Conservation (phyloP, 2,797 vertebrate genomes). For the Myotis vivesi region DNA sequence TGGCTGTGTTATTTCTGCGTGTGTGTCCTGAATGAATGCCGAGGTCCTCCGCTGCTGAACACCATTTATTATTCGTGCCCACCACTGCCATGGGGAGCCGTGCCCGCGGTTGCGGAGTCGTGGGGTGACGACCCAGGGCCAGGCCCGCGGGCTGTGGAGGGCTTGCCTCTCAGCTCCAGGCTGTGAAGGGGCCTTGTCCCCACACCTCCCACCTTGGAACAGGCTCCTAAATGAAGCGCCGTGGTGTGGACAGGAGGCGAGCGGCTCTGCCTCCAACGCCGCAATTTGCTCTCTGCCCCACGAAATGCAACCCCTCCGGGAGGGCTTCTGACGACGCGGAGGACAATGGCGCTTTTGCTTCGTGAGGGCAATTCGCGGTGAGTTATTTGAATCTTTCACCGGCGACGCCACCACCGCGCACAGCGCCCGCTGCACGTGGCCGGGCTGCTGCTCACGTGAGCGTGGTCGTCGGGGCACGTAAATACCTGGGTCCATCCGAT, state of each 20-base stretch:
- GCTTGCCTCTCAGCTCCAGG: background rate
- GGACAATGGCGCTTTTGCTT: constrained; percentile 51
- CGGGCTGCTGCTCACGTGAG: background rate
- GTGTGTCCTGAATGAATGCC: background rate
- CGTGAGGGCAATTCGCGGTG: background rate
- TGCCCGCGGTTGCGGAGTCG: background rate
- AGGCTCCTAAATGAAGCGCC: constrained; percentile 5
- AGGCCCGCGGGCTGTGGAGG: background rate
- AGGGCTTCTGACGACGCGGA: constrained; percentile 36
- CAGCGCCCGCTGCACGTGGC: constrained; percentile 24
- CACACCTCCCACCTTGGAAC: constrained; percentile 33
- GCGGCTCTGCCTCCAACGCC: constrained; percentile 42
- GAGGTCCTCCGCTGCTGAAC: no score
- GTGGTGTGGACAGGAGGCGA: background rate
- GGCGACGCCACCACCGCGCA: background rate
- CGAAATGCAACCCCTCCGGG: background rate
- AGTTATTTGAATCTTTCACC: constrained; percentile 39
- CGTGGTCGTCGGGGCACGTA: background rate
- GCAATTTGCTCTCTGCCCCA: constrained; percentile 67
- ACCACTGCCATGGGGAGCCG: background rate
- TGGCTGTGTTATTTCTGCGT: background rate
- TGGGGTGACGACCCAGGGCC: background rate
- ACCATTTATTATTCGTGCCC: background rate
- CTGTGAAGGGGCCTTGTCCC: background rate
- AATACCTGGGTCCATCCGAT: constrained; percentile 29